Evolutionary conservation across 2,113 vertebrate genomes (phyloP).

Genomic region (Tauraco erythrolophus): DNA sequence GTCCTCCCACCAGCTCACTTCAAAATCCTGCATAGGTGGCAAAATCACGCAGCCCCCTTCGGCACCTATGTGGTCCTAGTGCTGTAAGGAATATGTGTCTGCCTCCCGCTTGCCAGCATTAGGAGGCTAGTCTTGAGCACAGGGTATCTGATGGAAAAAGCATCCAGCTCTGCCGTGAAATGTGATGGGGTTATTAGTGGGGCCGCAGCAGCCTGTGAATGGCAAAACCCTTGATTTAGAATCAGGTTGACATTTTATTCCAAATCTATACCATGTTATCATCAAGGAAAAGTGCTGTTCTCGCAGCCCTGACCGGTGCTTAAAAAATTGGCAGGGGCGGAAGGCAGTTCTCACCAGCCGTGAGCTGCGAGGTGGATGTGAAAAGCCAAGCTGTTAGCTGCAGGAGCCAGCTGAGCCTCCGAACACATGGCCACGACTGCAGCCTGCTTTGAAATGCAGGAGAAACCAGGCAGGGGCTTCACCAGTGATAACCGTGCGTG

Average conservation of each 20-base stretch:
- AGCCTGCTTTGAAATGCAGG: fast-evolving
- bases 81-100: neutral
- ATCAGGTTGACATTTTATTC: neutral
- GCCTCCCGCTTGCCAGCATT: neutral
- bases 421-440: fast-evolving
- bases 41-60: neutral
- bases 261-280: neutral
- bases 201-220: neutral
- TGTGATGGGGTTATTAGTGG: neutral
- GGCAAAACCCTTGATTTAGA: neutral
- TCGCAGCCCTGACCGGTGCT: fast-evolving
- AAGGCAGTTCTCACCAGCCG: neutral
- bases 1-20: neutral
- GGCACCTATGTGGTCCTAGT: neutral
- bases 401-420: neutral
- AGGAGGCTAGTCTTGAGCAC: neutral
- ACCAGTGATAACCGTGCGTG: fast-evolving
- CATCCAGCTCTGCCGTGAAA: neutral
- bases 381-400: neutral
- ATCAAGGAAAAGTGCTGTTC: neutral
- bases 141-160: neutral
- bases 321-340: neutral
- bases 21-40: neutral
- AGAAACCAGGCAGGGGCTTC: neutral
- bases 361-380: neutral